Percentiles rank a stretch among this genome's conserved stretches.
Conservation (phyloP, 2,113 vertebrate genomes). For the Poeciliopsis prolifica region DNA sequence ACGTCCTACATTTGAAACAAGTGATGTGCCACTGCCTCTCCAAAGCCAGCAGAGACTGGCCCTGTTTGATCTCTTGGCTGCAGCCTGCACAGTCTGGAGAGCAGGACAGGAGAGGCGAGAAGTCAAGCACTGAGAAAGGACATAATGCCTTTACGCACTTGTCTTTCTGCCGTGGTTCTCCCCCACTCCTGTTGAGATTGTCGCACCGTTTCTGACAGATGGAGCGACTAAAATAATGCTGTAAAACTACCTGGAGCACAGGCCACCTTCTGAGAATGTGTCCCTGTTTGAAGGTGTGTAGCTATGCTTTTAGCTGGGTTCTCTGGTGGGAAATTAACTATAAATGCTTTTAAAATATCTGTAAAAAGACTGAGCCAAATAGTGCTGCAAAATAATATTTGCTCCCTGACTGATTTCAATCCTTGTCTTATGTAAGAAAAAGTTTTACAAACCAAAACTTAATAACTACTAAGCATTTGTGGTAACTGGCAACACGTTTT, state of each 20-base stretch:
- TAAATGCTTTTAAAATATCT: neutral
- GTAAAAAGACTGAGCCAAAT: neutral
- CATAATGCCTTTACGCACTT: constrained; percentile 20
- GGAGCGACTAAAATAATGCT: constrained; percentile 53
- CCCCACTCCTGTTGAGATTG: constrained; percentile 11
- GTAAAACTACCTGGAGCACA: constrained; percentile 50
- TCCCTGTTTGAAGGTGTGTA: constrained; percentile 20
- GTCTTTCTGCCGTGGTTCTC: constrained; percentile 9
- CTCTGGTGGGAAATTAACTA: constrained; percentile 2
- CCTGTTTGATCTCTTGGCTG: constrained; percentile 94
- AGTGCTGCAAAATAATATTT: neutral
- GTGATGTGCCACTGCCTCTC: constrained; percentile 98
- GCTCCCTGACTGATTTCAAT: too few species aligned
- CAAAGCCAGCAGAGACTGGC: constrained; percentile 93
- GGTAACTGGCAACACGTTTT: too few species aligned
- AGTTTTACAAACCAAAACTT: too few species aligned
- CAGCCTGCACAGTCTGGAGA: constrained; percentile 91
- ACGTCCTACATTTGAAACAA: constrained; percentile 96
- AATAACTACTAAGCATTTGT: too few species aligned
- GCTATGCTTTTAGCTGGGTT: constrained; percentile 26
- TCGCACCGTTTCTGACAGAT: constrained; percentile 47
- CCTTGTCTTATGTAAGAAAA: too few species aligned
- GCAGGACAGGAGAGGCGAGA: constrained; percentile 1
- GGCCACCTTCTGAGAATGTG: constrained; percentile 37
- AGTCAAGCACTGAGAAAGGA: constrained; percentile 7